A percentile compares a stretch with the other conserved stretches of the same genome.
Conservation (phyloP, 2,888 invertebrate species). For the Dicyrtoma fusca region DNA sequence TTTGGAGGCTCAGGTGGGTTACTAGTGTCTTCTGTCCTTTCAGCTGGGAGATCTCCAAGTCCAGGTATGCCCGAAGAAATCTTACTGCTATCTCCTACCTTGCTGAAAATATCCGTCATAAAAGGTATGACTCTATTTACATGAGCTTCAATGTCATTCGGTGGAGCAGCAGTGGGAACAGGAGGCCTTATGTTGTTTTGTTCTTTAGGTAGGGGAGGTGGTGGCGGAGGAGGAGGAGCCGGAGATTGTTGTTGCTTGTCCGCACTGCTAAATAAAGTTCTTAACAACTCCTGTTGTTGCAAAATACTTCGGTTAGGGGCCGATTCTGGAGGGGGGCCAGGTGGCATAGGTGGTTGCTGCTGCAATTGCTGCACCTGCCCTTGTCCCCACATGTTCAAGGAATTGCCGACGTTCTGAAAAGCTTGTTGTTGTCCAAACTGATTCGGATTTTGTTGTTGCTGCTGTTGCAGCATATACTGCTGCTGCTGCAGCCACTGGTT, state of each 20-base stretch:
- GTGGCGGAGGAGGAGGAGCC: neutral
- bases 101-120: constrained; percentile 21
- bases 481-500: constrained; percentile 32
- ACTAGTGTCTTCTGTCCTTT: too few relatives aligned
- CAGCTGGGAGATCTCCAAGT: constrained; percentile 12
- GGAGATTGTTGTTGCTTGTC: neutral
- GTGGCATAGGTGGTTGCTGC: constrained; percentile 19
- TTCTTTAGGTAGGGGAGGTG: neutral
- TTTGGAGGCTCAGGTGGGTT: neutral
- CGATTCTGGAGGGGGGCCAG: neutral
- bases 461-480: constrained; percentile 28
- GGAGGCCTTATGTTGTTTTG: neutral
- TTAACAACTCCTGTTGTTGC: constrained; percentile 12
- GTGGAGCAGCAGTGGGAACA: neutral
- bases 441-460: neutral
- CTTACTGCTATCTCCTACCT: neutral
- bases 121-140: constrained; percentile 19
- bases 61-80: constrained; percentile 13
- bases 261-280: neutral
- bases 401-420: neutral
- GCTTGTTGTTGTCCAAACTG: neutral
- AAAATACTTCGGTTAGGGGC: neutral
- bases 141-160: neutral
- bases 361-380: constrained; percentile 21
- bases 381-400: too few relatives aligned